These are phyloP conservation scores for Scelioninae gen. 1 DNA, from an alignment of 2,888 invertebrate genomes.

Conservation along the genomic window DNA sequence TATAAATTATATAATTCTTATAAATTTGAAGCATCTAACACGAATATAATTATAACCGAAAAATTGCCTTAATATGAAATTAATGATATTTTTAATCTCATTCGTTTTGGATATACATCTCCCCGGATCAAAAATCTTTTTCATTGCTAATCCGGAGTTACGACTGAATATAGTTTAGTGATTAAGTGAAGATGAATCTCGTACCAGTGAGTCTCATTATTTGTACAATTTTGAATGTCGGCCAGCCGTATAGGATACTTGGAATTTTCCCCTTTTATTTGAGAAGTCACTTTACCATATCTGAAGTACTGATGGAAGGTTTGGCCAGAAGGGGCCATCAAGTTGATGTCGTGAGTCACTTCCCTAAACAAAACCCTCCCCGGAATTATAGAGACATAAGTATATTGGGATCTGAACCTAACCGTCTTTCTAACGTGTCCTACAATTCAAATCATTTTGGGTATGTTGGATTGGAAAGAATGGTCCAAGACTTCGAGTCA, in stretches of 20 bases:
- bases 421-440: constrained; percentile 15
- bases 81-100: too few relatives aligned
- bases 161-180: background rate
- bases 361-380: constrained; percentile 70
- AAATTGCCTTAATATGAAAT: too few relatives aligned
- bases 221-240: background rate
- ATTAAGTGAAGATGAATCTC: background rate
- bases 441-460: constrained; percentile 2
- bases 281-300: constrained; percentile 84
- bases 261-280: constrained; percentile 84
- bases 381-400: constrained; percentile 71
- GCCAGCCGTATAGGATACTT: constrained; percentile 82
- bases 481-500: constrained; percentile 4
- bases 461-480: background rate
- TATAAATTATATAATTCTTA: too few relatives aligned
- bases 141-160: background rate
- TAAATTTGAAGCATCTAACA: too few relatives aligned
- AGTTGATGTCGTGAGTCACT: constrained; percentile 80
- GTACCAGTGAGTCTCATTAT: background rate
- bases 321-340: constrained; percentile 84
- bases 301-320: constrained; percentile 82
- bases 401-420: constrained; percentile 8
- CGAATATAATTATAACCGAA: too few relatives aligned
- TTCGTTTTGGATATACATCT: too few relatives aligned
- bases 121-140: background rate